Evolutionary conservation across 2,888 invertebrate genomes (phyloP), one percentile per base, ranked within the genome.

Genomic region (Tachina grossa): DNA sequence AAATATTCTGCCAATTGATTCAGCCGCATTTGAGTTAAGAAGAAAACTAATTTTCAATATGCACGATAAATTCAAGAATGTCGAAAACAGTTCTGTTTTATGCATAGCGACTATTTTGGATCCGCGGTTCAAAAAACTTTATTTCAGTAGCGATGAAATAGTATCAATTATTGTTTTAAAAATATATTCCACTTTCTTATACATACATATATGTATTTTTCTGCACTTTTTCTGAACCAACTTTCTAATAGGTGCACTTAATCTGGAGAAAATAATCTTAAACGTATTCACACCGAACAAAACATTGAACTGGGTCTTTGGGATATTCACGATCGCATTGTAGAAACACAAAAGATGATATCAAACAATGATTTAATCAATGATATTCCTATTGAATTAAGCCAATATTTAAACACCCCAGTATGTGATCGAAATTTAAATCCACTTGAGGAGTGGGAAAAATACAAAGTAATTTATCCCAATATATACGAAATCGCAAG

Each of bases 101-200:
- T 6, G 61, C 10, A 41, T 41, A 13, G 61, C 41, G n/a, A 61
- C 61, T 41, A 41, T 61, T 61, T 41, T 61, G 61, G 61, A 61
- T 14, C 61, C 61, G n/a, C 41, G 61, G 41, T 61, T 61, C 13
- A 61, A 43, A 61, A 61, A 61, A 61, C 11, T 61, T 16, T n/a
- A 41, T n/a, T 61, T 61, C 2, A 59, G 10, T 41, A 61, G 10
- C 61, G 61, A 41, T 41, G 49, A 49, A 49, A 49, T 10, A 14
- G 49, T 49, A 49, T 14, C 0, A 49, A 49, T 0, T 49, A 49
- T 49, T n/a, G n/a, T 49, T 49, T 49, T 4, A 49, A 49, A 22
- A 22, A 22, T 22, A 22, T 22, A 22, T 22, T 22, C 22, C 49
- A 49, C 49, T 49, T 49, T 22, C 14, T 14, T 49, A 10, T 49